A percentile compares a stretch with the other conserved stretches of the same genome.
These are phyloP conservation scores for Drosophila cardini DNA, from an alignment of 1,140 invertebrate genomes.

Conservation along the genomic window DNA sequence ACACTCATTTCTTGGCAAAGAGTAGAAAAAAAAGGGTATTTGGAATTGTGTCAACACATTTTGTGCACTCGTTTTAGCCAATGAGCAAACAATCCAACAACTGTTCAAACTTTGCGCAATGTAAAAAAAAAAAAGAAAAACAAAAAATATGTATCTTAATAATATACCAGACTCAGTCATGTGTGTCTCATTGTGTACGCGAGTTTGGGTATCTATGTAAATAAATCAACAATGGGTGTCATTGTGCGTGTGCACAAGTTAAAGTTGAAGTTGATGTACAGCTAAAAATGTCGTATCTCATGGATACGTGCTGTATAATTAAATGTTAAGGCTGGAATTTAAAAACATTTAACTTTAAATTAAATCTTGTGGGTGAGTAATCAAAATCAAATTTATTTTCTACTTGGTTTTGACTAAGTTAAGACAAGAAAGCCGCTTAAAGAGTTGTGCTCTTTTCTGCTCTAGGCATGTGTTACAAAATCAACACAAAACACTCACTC, in stretches of 20 bases:
- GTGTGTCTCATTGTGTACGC: not conserved
- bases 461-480: not conserved
- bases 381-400: too few species aligned
- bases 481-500: not conserved
- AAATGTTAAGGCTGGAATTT: not conserved
- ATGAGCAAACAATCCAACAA: constrained; percentile 47
- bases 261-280: constrained; percentile 23
- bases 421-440: not conserved
- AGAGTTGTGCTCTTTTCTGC: not conserved
- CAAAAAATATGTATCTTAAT: constrained; percentile 38
- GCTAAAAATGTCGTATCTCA: constrained; percentile 2
- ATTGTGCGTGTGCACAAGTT: constrained; percentile 46
- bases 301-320: constrained; percentile 3
- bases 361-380: not conserved
- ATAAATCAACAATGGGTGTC: constrained; percentile 42
- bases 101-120: constrained; percentile 68
- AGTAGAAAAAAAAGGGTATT: constrained; percentile 64
- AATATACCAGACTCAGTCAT: constrained; percentile 18
- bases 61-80: constrained; percentile 45
- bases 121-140: constrained; percentile 37
- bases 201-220: constrained; percentile 38
- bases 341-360: not conserved
- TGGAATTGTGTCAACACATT: constrained; percentile 75
- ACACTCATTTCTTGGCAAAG: constrained; percentile 33
- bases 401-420: not conserved